Conservation (phyloP, 2,113 vertebrate species). For the Gobius niger region DNA sequence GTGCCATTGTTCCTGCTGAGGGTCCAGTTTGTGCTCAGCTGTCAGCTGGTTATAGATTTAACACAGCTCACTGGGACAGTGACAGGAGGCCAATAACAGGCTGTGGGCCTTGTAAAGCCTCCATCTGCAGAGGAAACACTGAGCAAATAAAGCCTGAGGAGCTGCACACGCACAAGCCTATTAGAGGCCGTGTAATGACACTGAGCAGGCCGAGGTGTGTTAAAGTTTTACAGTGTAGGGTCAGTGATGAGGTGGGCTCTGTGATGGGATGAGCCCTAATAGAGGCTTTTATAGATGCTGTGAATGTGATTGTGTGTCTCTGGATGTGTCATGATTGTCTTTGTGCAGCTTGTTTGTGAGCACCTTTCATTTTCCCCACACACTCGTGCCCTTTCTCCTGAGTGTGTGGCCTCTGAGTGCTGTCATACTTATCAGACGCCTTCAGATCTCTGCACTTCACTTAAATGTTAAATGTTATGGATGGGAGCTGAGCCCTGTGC, state of each 20-base stretch:
- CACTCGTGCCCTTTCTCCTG: not conserved
- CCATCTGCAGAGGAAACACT: slow-evolving; percentile 69
- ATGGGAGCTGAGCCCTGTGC: slow-evolving; percentile 26
- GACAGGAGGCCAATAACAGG: slow-evolving; percentile 69
- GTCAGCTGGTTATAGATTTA: slow-evolving; percentile 70
- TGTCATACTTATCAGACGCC: slow-evolving; percentile 41
- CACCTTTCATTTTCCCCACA: slow-evolving; percentile 32
- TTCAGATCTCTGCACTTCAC: slow-evolving; percentile 45
- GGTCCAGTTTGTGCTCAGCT: slow-evolving; percentile 60
- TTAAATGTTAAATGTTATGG: slow-evolving; percentile 53
- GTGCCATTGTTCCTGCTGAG: slow-evolving; percentile 51
- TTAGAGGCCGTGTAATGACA: slow-evolving; percentile 66
- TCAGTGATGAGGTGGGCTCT: slow-evolving; percentile 71
- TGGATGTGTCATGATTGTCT: slow-evolving; percentile 18
- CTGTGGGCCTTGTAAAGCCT: slow-evolving; percentile 69
- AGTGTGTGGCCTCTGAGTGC: slow-evolving; percentile 28
- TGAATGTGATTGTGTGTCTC: slow-evolving; percentile 40
- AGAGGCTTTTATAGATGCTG: slow-evolving; percentile 60
- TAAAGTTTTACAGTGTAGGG: slow-evolving; percentile 68
- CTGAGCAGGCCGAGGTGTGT: slow-evolving; percentile 60
- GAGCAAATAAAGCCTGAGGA: slow-evolving; percentile 69
- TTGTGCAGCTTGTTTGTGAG: slow-evolving; percentile 24
- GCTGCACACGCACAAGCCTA: slow-evolving; percentile 53
- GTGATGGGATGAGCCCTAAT: slow-evolving; percentile 71
- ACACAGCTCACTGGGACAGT: slow-evolving; percentile 64